Conservation (phyloP, 2,888 invertebrate species). For the Hedychridium roseum region DNA sequence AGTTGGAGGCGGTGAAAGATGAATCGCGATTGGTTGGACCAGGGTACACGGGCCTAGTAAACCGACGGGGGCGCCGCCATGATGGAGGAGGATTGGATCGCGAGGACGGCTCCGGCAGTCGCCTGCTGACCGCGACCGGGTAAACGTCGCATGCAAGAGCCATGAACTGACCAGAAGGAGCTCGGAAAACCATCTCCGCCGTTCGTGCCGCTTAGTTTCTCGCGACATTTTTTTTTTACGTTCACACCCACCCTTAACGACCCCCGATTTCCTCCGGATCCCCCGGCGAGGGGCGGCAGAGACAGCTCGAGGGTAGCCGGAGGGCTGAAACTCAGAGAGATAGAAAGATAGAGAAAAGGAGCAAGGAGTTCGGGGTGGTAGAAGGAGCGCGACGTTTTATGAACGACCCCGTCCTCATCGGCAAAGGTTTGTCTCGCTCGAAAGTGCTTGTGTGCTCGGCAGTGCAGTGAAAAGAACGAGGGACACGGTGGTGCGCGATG, state of each 20-base stretch:
- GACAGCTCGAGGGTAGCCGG: no score
- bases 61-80: conserved; percentile 9
- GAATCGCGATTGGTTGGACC: conserved; percentile 3
- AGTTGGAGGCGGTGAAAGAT: no score
- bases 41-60: neutral
- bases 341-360: no score
- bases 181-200: conserved; percentile 18
- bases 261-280: neutral
- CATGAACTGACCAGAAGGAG: conserved; percentile 56
- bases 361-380: no score
- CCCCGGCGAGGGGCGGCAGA: neutral
- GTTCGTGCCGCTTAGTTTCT: conserved; percentile 32
- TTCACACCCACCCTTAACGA: conserved; percentile 1
- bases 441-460: conserved; percentile 19
- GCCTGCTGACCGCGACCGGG: conserved; percentile 62
- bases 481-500: conserved; percentile 50
- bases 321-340: no score
- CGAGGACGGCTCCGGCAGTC: conserved; percentile 43
- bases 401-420: no score
- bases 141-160: conserved; percentile 45
- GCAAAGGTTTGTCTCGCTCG: no score
- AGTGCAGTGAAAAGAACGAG: conserved; percentile 37
- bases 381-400: no score
- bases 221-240: conserved; percentile 20
- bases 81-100: neutral